Evolutionary conservation across 1,140 invertebrate genomes (phyloP).

Genomic region (Sesamia nonagrioides): DNA sequence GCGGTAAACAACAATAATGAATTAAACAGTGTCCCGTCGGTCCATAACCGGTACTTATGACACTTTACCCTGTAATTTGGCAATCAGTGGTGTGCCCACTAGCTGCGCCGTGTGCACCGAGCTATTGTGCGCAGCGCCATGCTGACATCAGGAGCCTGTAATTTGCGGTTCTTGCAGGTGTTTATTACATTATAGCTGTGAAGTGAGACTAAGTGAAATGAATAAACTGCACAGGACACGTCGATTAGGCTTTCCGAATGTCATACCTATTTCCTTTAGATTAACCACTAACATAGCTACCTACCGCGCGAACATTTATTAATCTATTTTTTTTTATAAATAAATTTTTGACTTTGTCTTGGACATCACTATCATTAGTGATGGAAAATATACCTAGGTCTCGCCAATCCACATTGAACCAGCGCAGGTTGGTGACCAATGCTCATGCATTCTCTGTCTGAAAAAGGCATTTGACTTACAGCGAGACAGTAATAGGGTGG

Average conservation of each 20-base stretch:
- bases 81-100: slow-evolving; percentile 70
- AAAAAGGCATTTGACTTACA: too few relatives aligned
- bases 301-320: background rate
- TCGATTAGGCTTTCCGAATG: slow-evolving; percentile 39
- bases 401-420: too few relatives aligned
- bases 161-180: slow-evolving; percentile 82
- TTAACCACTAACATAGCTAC: background rate
- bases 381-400: too few relatives aligned
- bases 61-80: slow-evolving; percentile 83
- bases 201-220: slow-evolving; percentile 50
- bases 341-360: too few relatives aligned
- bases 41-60: slow-evolving; percentile 70
- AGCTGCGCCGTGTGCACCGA: slow-evolving; percentile 48
- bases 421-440: too few relatives aligned
- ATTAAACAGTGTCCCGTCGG: slow-evolving; percentile 60
- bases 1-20: slow-evolving; percentile 66
- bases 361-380: too few relatives aligned
- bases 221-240: slow-evolving; percentile 38
- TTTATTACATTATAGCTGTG: slow-evolving; percentile 67
- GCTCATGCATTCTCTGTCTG: too few relatives aligned
- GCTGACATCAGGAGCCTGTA: slow-evolving; percentile 74
- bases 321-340: too few relatives aligned
- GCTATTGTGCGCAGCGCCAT: slow-evolving; percentile 70
- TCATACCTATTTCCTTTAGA: background rate
- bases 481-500: too few relatives aligned